Conservation (phyloP, 1,140 invertebrate genomes). For the Euwallacea similis region DNA sequence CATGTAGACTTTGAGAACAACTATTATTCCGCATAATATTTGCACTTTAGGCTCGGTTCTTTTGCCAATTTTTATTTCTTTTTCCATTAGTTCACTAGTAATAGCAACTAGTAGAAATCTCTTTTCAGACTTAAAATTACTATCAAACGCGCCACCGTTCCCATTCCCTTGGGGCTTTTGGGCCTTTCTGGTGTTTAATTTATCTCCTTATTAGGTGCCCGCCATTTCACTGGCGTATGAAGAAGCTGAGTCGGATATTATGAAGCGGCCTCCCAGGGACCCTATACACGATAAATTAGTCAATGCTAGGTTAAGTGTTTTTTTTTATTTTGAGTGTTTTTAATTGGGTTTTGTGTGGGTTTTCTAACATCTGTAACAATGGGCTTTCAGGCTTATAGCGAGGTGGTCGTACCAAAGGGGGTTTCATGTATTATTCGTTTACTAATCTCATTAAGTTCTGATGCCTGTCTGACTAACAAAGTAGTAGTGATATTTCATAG, state of each 20-base stretch:
- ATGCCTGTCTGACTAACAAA: no score
- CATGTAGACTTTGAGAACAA: constrained; percentile 41
- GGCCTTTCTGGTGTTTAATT: constrained; percentile 32
- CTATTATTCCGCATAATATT: constrained; percentile 27
- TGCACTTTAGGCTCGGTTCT: constrained; percentile 42
- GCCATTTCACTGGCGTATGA: constrained; percentile 99
- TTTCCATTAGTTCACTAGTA: neutral
- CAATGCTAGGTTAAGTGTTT: constrained; percentile 82
- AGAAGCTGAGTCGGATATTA: constrained; percentile 99
- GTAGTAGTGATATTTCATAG: no score
- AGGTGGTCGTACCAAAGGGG: no score
- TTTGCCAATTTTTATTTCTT: constrained; percentile 16
- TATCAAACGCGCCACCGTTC: no score
- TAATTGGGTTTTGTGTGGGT: constrained; percentile 3
- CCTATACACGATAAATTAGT: constrained; percentile 95
- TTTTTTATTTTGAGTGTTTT: constrained; percentile 40
- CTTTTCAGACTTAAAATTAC: no score
- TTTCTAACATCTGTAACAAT: no score
- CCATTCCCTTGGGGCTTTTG: no score
- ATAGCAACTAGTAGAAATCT: no score
- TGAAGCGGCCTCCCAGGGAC: constrained; percentile 99
- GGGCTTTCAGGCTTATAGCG: no score
- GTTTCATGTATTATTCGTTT: no score
- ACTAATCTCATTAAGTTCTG: no score
- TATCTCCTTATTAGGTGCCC: constrained; percentile 72